Base-by-base conservation (phyloP, 2,888 invertebrate genomes). In the Trissolcus brochymenae region DNA sequence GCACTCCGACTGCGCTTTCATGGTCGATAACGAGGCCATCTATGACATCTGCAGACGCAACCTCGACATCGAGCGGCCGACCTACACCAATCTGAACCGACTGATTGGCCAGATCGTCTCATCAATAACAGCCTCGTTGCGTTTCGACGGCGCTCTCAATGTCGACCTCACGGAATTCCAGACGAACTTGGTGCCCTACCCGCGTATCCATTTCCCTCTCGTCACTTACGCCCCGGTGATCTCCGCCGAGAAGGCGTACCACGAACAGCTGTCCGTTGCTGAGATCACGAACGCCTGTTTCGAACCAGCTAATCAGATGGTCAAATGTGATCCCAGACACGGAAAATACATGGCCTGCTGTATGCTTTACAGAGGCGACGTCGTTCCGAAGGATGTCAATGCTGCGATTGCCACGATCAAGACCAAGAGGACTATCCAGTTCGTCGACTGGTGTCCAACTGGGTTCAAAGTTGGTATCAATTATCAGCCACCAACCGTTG, bases 401-500 rank as follows among this genome's bases (percentile, higher is more conserved):
- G 64, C 64, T 0, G 64, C 64, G 0, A 64, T 64, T 16, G 64
- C 64, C 4, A 64, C 64, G 2, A 64, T 64, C 16, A 54, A 64
- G 19, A 64, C 64, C 41, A 64, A 64, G 17, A 21, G 64, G 2
- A 54, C 64, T 13, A 64, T 64, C 17, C 64, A 64, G 17, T 64
- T 64, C 9, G 64, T 64, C 13, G 64, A 64, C 25, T 62, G 62
- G 62, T 62, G 62, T n/a, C 61, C 61, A 2, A 61, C 61, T 51
- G 61, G 61, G 1, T 62, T 62, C 35, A 62, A 62, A 14, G 64
- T 64, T 25, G 64, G 64, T 1, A 64, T 64, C 16, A 64, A 64
- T n/a, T 64, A 64, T 6, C 98, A 64, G 19, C 64, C 64, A 29
- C 64, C 64, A 13, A 64, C 64, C 0, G 64, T 64, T 0, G 64